These are phyloP conservation scores for Eupleurogrammus muticus DNA, from an alignment of 2,797 vertebrate genomes.

Conservation along the genomic window DNA sequence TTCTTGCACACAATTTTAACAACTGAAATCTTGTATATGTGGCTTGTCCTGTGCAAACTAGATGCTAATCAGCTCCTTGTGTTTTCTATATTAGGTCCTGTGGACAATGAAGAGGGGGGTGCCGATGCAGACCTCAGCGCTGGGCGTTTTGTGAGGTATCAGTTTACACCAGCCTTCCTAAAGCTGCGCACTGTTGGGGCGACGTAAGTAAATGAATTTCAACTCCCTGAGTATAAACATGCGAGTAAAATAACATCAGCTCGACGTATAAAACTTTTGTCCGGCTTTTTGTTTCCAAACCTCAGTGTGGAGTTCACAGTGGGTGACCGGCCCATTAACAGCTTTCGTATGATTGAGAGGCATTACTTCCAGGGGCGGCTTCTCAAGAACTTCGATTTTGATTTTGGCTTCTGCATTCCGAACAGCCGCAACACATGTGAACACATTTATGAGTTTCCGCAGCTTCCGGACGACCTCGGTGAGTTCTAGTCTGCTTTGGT, in stretches of 20 bases:
- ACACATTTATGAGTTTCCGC: constrained; percentile 99
- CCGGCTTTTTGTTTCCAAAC: constrained; percentile 26
- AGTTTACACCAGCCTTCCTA: constrained; percentile 97
- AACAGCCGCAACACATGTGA: constrained; percentile 98
- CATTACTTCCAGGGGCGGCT: constrained; percentile 97
- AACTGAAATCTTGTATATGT: not conserved
- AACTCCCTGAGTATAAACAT: not conserved
- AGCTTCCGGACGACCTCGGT: constrained; percentile 97
- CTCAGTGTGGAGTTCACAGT: constrained; percentile 97
- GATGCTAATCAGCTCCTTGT: not conserved
- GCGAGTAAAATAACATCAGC: not conserved
- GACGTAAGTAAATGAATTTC: constrained; percentile 85
- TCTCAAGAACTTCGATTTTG: constrained; percentile 98
- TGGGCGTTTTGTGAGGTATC: constrained; percentile 97
- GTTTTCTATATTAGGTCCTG: constrained; percentile 79
- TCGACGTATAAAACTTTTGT: not conserved
- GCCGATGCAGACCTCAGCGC: constrained; percentile 89
- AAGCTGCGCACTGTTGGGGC: constrained; percentile 95
- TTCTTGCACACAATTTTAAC: not conserved
- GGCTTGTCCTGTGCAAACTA: not conserved
- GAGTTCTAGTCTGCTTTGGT: constrained; percentile 71
- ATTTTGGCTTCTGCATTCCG: constrained; percentile 99
- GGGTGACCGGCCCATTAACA: constrained; percentile 93
- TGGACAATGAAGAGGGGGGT: constrained; percentile 87
- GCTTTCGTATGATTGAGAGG: constrained; percentile 98